A percentile compares a stretch with the other conserved stretches of the same genome.
These are phyloP conservation scores for Eufriesea mexicana DNA, from an alignment of 1,140 invertebrate species.

Conservation along the genomic window DNA sequence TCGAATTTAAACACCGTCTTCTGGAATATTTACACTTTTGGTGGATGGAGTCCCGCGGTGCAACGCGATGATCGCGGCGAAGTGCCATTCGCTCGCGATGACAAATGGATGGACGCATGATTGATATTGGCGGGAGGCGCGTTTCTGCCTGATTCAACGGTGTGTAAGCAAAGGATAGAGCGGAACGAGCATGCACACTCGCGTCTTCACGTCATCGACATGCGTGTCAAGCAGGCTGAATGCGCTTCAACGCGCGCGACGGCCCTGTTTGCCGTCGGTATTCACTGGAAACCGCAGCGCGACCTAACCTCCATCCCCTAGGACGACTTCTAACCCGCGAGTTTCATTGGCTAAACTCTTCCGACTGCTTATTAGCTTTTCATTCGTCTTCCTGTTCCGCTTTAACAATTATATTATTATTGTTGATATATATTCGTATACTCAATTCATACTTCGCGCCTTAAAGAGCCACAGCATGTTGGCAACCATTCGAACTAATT, in stretches of 20 bases:
- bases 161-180: neutral
- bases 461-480: too few species aligned
- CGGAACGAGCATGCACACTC: neutral
- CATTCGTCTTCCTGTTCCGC: too few species aligned
- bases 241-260: neutral
- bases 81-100: slow-evolving; percentile 2
- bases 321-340: too few species aligned
- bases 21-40: neutral
- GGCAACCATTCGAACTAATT: too few species aligned
- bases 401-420: too few species aligned
- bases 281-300: neutral
- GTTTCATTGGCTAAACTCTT: too few species aligned
- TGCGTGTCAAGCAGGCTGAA: slow-evolving; percentile 3
- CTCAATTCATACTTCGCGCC: too few species aligned
- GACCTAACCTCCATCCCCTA: neutral
- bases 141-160: neutral
- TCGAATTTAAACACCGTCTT: neutral
- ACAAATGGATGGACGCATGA: slow-evolving; percentile 29
- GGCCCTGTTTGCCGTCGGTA: neutral
- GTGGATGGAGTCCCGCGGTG: neutral
- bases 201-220: slow-evolving; percentile 24
- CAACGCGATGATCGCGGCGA: neutral
- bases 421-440: too few species aligned
- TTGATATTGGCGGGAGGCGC: slow-evolving; percentile 7
- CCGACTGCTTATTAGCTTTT: too few species aligned